Evolutionary conservation across 2,888 invertebrate species (phyloP).

Genomic region (Himalopsyche japonica): DNA sequence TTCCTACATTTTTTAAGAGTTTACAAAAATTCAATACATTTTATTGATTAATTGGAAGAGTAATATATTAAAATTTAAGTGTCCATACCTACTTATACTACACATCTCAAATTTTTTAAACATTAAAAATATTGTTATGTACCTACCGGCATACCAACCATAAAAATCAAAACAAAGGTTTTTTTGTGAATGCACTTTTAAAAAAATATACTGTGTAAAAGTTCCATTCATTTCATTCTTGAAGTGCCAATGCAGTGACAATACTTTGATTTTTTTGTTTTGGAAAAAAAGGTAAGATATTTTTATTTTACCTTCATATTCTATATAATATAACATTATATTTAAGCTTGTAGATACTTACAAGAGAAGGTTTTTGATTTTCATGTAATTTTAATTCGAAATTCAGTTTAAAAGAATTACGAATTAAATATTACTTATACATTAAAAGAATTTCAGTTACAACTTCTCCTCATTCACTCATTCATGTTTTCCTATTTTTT

Average conservation of each 20-base stretch:
- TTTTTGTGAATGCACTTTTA: neutral
- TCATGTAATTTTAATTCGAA: too few relatives aligned
- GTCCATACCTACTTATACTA: neutral
- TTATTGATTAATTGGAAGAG: neutral
- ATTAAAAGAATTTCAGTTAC: too few relatives aligned
- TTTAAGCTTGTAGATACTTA: too few relatives aligned
- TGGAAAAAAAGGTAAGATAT: neutral
- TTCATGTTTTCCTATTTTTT: too few relatives aligned
- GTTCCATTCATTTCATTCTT: neutral
- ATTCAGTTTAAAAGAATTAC: too few relatives aligned
- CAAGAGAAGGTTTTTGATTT: too few relatives aligned
- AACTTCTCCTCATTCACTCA: too few relatives aligned
- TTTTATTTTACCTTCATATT: neutral
- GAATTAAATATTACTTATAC: too few relatives aligned
- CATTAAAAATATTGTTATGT: neutral
- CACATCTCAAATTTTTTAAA: neutral
- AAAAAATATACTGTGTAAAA: neutral
- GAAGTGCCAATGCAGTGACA: neutral
- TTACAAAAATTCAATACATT: neutral
- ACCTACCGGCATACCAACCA: neutral
- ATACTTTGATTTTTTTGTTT: neutral
- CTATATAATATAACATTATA: too few relatives aligned
- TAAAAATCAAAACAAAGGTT: neutral
- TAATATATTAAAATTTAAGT: neutral
- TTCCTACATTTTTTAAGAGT: slow-evolving; percentile 1